Base-by-base conservation (phyloP, 2,113 vertebrate species). In the Thermophis baileyi region DNA sequence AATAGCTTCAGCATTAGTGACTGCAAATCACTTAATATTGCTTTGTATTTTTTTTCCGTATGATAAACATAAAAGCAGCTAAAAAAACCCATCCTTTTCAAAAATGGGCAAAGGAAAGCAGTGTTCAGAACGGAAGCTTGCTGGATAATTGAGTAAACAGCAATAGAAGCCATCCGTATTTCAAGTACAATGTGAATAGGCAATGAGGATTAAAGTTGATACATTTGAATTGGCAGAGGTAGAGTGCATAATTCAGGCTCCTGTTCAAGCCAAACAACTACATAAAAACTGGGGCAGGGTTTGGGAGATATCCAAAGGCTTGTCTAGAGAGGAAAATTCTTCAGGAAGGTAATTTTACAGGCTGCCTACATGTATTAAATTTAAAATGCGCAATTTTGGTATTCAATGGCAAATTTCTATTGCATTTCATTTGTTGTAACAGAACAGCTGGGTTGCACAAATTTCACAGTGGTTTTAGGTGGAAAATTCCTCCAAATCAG, bases 1-100 rank as follows among this genome's bases (percentile, higher is more conserved):
- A 97, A 98, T 97, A 97, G 95, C 94, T 60, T 94, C 96, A 91
- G 88, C 93, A 94, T 55, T 95, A 95, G 93, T 94, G 94, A 94
- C 93, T 96, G 94, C 95, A 97, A 97, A 97, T 96, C 96, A 91
- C 94, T 10, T 91, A 94, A 91, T 95, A 93, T 97, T 2, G 0
- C 89, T 90, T 54, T 86, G 57, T 95, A 95, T 94, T 87, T 87
- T 95, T 93, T 74, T 87, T 94, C 94, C 91, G 60, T 94, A 4
- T 91, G 95, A 95, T 95, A 96, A 95, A 96, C 87, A 63, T 89
- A 93, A 94, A 95, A 94, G 57, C 0, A 3, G 89, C 89, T 95
- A 91, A 93, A 93, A 95, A 95, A 92, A 92, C 63, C 92, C 92
- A 88, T 63, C 90, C 95, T 95, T 94, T 91, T 94, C 94, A 96